phyloP scores from a whole-genome alignment of 2,888 invertebrate species.

The Timema podura region DNA sequence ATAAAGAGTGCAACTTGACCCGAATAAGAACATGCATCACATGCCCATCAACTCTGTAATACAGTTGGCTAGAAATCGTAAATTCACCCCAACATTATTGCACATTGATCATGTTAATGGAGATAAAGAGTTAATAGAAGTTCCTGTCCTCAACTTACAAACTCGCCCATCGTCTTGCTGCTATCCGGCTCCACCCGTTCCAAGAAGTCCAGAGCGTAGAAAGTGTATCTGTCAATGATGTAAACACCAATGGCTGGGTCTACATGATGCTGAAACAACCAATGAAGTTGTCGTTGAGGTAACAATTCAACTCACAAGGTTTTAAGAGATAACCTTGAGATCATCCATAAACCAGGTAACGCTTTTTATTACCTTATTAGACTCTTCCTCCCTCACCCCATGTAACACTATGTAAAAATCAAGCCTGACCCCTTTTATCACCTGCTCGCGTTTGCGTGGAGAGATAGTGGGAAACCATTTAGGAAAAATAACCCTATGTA shows the following conservation, averaged over 20 bases:
- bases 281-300: conserved; percentile 19
- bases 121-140: no score
- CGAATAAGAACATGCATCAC: no score
- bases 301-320: background rate
- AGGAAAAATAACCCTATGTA: background rate
- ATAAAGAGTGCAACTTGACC: no score
- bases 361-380: background rate
- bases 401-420: background rate
- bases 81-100: no score
- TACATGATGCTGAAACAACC: conserved; percentile 82
- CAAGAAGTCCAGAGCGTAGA: conserved; percentile 92
- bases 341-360: background rate
- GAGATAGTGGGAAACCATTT: background rate
- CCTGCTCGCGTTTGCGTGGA: background rate
- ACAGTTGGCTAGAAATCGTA: no score
- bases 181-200: conserved; percentile 88
- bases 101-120: no score
- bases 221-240: conserved; percentile 98
- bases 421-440: no score
- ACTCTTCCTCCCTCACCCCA: background rate
- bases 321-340: background rate
- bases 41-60: no score
- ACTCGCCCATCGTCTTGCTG: conserved; percentile 86
- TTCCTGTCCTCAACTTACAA: conserved; percentile 63
- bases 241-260: conserved; percentile 98